A percentile compares a stretch with the other conserved stretches of the same genome.
Evolutionary conservation across 2,888 invertebrate species (phyloP).

Genomic region (Dichetophora obliterata): DNA sequence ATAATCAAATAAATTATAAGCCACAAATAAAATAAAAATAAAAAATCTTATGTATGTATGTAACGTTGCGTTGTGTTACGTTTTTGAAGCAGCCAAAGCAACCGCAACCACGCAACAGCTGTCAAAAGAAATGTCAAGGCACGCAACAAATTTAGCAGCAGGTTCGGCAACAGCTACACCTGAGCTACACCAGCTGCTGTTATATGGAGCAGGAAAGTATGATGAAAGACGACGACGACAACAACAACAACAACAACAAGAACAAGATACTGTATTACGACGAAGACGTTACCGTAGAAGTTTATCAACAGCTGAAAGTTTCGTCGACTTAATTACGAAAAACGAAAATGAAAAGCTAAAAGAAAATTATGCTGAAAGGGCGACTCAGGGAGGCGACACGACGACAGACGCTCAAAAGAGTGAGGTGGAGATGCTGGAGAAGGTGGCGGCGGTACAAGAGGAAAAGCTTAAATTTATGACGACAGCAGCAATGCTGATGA

Average conservation of each 20-base stretch:
- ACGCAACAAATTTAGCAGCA: not conserved
- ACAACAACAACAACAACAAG: constrained; percentile 43
- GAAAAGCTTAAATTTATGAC: constrained; percentile 46
- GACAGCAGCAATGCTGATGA: constrained; percentile 33
- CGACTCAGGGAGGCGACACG: constrained; percentile 23
- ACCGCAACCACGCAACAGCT: constrained; percentile 43
- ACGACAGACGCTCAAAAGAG: not conserved
- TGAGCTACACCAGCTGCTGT: not conserved
- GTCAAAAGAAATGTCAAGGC: constrained; percentile 49
- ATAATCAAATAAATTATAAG: constrained; percentile 22
- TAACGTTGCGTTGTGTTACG: constrained; percentile 27
- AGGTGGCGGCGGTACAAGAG: constrained; percentile 13
- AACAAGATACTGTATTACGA: constrained; percentile 24
- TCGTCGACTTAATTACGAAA: constrained; percentile 64
- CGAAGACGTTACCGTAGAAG: constrained; percentile 61
- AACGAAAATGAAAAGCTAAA: constrained; percentile 51
- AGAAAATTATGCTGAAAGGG: constrained; percentile 44
- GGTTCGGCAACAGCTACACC: not conserved
- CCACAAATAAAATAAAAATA: not conserved
- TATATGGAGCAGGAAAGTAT: not conserved
- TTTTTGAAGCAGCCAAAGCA: constrained; percentile 27
- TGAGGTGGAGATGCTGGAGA: not conserved
- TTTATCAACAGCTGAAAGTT: constrained; percentile 60
- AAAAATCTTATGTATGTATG: not conserved
- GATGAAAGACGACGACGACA: constrained; percentile 44